Percentiles rank a stretch among this genome's conserved stretches.
Evolutionary conservation across 2,797 vertebrate genomes (phyloP).

Genomic region (Crypturellus tataupa): DNA sequence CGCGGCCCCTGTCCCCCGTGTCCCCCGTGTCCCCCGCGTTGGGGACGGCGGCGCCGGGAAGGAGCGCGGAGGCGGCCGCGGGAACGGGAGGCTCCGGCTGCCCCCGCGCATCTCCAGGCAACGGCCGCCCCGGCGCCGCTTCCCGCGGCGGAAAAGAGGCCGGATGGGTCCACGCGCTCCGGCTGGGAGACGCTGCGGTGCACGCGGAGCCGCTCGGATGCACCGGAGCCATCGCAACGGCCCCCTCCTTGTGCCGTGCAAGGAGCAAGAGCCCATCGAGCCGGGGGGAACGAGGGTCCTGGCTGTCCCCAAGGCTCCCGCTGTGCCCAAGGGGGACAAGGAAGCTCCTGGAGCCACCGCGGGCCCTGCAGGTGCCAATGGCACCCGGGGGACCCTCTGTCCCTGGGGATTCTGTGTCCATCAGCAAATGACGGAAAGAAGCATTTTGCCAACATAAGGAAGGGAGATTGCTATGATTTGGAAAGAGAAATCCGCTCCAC

Average conservation of each 20-base stretch:
- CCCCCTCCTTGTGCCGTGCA: not conserved
- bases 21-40: too few relatives aligned
- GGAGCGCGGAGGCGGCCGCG: too few relatives aligned
- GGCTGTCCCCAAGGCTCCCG: too few relatives aligned
- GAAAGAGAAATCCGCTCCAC: not conserved
- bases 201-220: rapidly evolving
- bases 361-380: too few relatives aligned
- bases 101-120: too few relatives aligned
- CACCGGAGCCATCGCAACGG: not conserved
- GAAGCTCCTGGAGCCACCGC: not conserved
- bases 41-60: too few relatives aligned
- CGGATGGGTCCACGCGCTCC: not conserved
- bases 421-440: not conserved
- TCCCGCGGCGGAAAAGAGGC: not conserved
- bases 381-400: too few relatives aligned
- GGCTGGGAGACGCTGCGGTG: too few relatives aligned
- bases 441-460: not conserved
- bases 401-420: not conserved
- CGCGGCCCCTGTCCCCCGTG: too few relatives aligned
- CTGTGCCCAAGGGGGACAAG: not conserved
- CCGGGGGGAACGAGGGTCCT: too few relatives aligned
- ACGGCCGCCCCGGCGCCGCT: not conserved
- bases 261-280: too few relatives aligned
- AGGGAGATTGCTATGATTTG: not conserved
- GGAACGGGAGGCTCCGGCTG: too few relatives aligned